Conservation (phyloP, 2,797 vertebrate species). For the Mareca strepera region DNA sequence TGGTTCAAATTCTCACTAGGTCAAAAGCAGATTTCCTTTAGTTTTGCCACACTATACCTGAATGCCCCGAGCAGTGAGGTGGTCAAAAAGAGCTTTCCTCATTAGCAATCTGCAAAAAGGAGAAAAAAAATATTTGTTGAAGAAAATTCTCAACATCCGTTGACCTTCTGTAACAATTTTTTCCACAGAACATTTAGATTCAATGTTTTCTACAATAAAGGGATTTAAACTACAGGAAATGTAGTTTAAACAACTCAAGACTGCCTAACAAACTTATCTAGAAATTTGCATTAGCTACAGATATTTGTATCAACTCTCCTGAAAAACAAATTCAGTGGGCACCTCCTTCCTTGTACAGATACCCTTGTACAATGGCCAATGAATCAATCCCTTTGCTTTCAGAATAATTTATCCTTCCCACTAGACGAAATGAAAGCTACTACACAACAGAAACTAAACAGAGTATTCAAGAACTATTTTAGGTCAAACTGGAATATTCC, state of each 20-base stretch:
- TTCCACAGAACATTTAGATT: not conserved
- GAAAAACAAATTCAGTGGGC: not conserved
- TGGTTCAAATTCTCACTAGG: not conserved
- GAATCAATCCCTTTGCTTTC: not conserved
- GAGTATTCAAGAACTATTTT: not conserved
- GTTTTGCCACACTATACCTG: slow-evolving; percentile 82
- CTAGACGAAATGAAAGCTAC: not conserved
- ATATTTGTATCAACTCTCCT: not conserved
- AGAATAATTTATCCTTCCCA: not conserved
- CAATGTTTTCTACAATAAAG: not conserved
- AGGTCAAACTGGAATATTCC: not conserved
- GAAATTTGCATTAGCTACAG: not conserved
- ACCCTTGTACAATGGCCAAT: rapidly evolving
- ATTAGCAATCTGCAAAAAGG: slow-evolving; percentile 86
- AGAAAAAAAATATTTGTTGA: not conserved
- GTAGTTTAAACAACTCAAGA: not conserved
- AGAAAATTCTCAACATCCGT: not conserved
- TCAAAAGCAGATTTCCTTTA: not conserved
- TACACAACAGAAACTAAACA: not conserved
- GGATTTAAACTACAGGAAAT: not conserved
- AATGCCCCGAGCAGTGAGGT: slow-evolving; percentile 94
- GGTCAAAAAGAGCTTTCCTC: slow-evolving; percentile 94
- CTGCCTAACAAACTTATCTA: not conserved
- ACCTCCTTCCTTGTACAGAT: not conserved
- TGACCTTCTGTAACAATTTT: not conserved